Evolutionary conservation across 2,113 vertebrate genomes (phyloP), one percentile per base, ranked within the genome.

Genomic region (Podocnemis expansa): DNA sequence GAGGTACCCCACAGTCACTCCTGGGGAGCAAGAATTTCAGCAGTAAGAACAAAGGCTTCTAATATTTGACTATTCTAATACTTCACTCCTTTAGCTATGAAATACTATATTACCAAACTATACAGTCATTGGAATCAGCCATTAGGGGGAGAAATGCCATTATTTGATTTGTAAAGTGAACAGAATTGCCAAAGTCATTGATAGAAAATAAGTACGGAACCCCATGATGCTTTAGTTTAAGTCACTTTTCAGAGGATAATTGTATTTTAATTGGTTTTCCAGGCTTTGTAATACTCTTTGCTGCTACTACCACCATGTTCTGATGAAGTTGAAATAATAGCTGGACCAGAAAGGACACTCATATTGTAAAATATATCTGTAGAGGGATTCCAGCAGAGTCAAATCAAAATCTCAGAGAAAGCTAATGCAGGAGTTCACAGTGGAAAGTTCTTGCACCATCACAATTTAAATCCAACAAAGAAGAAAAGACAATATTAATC

Each of bases 241-340:
- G 12, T 29, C 84, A 70, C 3, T 94, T 87, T 90, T 75, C 67
- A 86, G 78, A 86, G 84, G 13, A 67, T 60, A 86, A 82, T 13
- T 80, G 43, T 10, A 76, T 88, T 93, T 70, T 85, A 4, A 79
- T 63, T 94, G 34, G 56, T 84, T 90, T 93, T 70, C 82, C 80
- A 70, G 17, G 5, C 56, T 93, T 90, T 84, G 3, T 49, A 85
- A 78, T 63, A 76, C 60, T 29, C 11, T 83, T 81, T 83, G 49
- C 78, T 91, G 51, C 76, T 83, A 84, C 80, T 51, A 70, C 11
- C 25, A 70, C 11, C 25, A 31, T 43, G 90, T 63, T 82, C 91
- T 63, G 78, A 16, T 87, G 63, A 56, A 38, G 9, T 34, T 85
- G 54, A 91, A 79, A 70, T 47, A 90, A 75, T 92, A 67, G 55